phyloP scores from a whole-genome alignment of 2,888 invertebrate species.

The Prenolepis imparis region DNA sequence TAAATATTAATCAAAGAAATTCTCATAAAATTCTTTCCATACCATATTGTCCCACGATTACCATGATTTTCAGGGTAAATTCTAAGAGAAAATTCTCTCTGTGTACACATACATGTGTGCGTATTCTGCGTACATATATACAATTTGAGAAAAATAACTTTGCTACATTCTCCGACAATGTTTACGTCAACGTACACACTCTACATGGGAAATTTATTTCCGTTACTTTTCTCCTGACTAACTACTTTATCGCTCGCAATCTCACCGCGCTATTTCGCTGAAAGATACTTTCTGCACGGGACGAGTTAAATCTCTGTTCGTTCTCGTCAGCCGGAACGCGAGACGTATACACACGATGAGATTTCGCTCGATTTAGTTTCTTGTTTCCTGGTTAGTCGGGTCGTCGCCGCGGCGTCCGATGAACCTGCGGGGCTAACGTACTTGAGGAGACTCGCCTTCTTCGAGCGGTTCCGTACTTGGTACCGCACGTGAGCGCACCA shows the following conservation, averaged over 20 bases:
- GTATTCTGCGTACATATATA: no score
- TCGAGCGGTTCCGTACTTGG: constrained; percentile 80
- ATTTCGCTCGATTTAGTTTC: constrained; percentile 22
- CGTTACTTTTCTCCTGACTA: background rate
- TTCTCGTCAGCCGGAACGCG: background rate
- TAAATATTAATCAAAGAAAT: no score
- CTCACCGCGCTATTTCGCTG: background rate
- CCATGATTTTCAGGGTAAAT: no score
- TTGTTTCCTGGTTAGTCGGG: constrained; percentile 56
- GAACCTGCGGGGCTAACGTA: constrained; percentile 84
- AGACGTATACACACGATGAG: background rate
- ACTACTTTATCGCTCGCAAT: background rate
- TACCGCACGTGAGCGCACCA: constrained; percentile 81
- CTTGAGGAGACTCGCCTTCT: constrained; percentile 73
- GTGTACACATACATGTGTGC: no score
- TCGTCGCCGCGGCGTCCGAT: constrained; percentile 77
- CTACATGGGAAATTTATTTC: constrained; percentile 2
- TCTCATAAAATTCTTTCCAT: no score
- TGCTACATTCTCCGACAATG: background rate
- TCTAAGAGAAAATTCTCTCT: no score
- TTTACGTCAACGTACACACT: background rate
- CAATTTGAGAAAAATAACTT: background rate
- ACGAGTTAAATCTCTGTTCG: background rate
- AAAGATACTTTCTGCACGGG: background rate
- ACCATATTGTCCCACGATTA: no score